Evolutionary conservation across 2,797 vertebrate species (phyloP).

Genomic region (Cirrhinus mrigala): DNA sequence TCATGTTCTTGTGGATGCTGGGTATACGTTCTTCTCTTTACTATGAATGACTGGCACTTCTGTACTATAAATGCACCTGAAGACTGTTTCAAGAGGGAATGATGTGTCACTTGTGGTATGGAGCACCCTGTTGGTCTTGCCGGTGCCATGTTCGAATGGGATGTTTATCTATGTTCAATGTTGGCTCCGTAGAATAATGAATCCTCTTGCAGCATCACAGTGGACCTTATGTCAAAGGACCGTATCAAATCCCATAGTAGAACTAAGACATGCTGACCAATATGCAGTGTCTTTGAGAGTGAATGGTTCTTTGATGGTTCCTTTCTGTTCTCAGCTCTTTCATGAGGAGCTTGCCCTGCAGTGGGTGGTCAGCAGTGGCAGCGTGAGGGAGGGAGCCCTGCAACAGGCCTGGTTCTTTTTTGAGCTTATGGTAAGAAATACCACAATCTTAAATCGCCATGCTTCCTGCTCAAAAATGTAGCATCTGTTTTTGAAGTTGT

Average conservation of each 20-base stretch:
- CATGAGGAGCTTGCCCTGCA: constrained; percentile 98
- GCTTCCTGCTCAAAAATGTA: neutral
- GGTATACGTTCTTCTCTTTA: constrained; percentile 71
- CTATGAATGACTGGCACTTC: constrained; percentile 53
- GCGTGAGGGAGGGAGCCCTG: constrained; percentile 92
- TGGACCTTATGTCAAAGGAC: constrained; percentile 52
- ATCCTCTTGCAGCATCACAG: constrained; percentile 58
- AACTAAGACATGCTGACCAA: constrained; percentile 33
- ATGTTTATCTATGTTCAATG: constrained; percentile 21
- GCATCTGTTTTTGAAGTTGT: neutral
- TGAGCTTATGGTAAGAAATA: constrained; percentile 92
- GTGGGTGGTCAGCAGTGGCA: constrained; percentile 99
- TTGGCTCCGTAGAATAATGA: constrained; percentile 54
- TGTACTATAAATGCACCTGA: constrained; percentile 63
- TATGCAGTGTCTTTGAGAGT: neutral
- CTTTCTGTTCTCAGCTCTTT: constrained; percentile 84
- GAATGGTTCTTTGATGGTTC: constrained; percentile 37
- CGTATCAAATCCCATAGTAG: constrained; percentile 40
- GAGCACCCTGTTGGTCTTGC: constrained; percentile 24
- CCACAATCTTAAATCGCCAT: neutral
- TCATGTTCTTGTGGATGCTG: constrained; percentile 77
- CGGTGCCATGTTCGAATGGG: constrained; percentile 6
- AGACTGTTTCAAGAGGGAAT: constrained; percentile 41
- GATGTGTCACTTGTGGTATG: constrained; percentile 34
- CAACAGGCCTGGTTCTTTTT: constrained; percentile 99